phyloP scores from a whole-genome alignment of 1,140 invertebrate genomes.

The Drosophila dunni region DNA sequence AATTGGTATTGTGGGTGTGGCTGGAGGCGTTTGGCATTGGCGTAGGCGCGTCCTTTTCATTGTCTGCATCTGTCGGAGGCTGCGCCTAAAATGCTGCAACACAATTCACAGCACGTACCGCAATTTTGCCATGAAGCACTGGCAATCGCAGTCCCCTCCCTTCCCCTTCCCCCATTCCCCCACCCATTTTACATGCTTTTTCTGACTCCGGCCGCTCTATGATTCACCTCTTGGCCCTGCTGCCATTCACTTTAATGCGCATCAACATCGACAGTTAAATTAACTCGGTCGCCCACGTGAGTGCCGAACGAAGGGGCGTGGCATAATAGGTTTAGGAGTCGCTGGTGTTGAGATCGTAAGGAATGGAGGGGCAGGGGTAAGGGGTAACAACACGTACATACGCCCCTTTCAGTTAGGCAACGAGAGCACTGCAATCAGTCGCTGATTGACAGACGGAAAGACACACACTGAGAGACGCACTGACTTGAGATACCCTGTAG shows the following conservation, averaged over 20 bases:
- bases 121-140: conserved; percentile 48
- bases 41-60: conserved; percentile 35
- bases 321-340: neutral
- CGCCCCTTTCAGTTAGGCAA: conserved; percentile 17
- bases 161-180: neutral
- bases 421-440: conserved; percentile 26
- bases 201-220: too few relatives aligned
- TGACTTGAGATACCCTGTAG: neutral
- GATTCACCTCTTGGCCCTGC: neutral
- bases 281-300: conserved; percentile 40
- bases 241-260: conserved; percentile 50
- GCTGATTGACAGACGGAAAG: conserved; percentile 42
- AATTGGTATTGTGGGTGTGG: neutral
- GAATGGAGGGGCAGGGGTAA: neutral
- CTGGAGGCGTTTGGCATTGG: neutral
- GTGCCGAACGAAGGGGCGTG: conserved; percentile 34
- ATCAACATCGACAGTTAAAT: conserved; percentile 56
- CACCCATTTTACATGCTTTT: neutral
- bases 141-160: conserved; percentile 15
- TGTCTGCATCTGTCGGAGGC: conserved; percentile 45
- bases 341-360: neutral
- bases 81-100: conserved; percentile 59
- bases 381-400: conserved; percentile 13
- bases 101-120: conserved; percentile 59
- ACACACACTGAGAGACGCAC: neutral